Evolutionary conservation across 2,888 invertebrate species (phyloP).

Genomic region (Pachymerium ferrugineum): DNA sequence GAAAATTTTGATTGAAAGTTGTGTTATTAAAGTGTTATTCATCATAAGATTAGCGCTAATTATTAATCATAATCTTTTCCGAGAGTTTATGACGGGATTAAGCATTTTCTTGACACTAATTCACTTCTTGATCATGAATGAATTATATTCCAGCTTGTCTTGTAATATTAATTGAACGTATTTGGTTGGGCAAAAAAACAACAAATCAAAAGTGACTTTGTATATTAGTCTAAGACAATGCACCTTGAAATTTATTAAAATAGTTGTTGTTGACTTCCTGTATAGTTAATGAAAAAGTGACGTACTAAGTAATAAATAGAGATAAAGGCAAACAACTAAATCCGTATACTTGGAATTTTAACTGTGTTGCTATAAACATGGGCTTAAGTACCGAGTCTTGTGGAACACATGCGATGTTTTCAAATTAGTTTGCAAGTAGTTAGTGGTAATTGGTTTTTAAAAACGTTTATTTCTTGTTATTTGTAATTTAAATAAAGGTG

Average conservation of each 20-base stretch:
- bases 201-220: background rate
- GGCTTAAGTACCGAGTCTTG: background rate
- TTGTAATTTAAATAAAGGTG: background rate
- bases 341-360: too few species aligned
- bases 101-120: background rate
- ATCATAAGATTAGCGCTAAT: too few species aligned
- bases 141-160: background rate
- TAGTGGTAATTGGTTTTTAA: background rate
- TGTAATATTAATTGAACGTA: conserved; percentile 3
- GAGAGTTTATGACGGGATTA: background rate
- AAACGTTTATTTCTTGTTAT: background rate
- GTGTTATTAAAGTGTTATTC: too few species aligned
- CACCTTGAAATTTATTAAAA: too few species aligned
- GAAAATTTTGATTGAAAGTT: background rate
- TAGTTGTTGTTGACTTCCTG: too few species aligned
- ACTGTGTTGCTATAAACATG: background rate
- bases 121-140: background rate
- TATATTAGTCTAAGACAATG: too few species aligned
- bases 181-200: background rate
- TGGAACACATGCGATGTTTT: background rate
- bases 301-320: too few species aligned
- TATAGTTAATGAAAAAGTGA: too few species aligned
- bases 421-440: background rate
- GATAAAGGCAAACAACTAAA: too few species aligned
- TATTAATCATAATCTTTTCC: too few species aligned